Conservation (phyloP, 2,888 invertebrate genomes). For the Homarus gammarus region DNA sequence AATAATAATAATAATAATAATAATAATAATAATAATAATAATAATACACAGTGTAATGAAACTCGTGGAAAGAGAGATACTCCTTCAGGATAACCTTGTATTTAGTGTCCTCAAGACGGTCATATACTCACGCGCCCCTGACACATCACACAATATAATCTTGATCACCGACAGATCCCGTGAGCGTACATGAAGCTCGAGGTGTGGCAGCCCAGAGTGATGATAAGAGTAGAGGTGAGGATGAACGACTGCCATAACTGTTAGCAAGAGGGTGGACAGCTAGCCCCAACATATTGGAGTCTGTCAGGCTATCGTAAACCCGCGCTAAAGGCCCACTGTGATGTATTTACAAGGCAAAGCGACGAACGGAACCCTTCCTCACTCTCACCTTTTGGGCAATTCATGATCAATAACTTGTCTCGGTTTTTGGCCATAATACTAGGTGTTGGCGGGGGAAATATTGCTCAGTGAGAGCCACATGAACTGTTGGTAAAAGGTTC, state of each 20-base stretch:
- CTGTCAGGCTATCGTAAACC: constrained; percentile 26
- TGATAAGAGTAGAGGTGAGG: constrained; percentile 10
- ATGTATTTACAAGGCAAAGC: constrained; percentile 27
- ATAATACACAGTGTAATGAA: neutral
- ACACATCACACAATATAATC: neutral
- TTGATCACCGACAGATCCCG: too few species aligned
- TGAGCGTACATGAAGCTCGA: neutral
- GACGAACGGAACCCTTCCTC: neutral
- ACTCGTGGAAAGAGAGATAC: neutral
- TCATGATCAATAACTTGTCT: constrained; percentile 28
- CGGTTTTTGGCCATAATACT: neutral
- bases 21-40: neutral
- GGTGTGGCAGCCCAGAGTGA: neutral
- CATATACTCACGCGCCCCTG: neutral
- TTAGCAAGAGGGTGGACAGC: constrained; percentile 25
- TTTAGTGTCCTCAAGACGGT: too few species aligned
- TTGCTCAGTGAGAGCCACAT: too few species aligned
- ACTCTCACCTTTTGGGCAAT: neutral
- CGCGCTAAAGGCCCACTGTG: neutral
- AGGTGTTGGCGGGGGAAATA: neutral
- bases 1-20: neutral
- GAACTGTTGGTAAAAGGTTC: too few species aligned
- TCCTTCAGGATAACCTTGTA: too few species aligned
- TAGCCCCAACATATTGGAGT: neutral
- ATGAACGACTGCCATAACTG: constrained; percentile 9